Base-by-base conservation (phyloP, 2,113 vertebrate genomes). In the Eulemur rufifrons region DNA sequence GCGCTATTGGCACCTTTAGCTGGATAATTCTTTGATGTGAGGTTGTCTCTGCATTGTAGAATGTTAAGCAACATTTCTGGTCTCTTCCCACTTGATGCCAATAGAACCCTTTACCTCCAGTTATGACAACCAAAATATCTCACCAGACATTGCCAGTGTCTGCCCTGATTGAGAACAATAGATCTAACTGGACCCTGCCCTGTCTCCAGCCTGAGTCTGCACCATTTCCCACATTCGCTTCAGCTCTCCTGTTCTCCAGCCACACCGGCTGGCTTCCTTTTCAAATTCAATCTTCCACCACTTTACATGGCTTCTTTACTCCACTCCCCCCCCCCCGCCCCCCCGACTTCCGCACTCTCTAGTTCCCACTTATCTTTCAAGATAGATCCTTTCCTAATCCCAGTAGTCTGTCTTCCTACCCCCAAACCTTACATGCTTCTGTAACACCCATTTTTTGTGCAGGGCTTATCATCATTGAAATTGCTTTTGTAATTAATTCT, bases 401-500 rank as follows among this genome's bases (percentile, higher is more conserved):
- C 61, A 59, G 20, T 73, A 52, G 39, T 29, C 54, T 86, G 39
- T 29, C 54, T 86, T 8, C 37, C 37, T 15, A 21, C 11, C 34
- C 39, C 3, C 3, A 85, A 54, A 68, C 59, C 8, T 83, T 42
- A 13, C 6, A 25, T 7, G 21, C 4, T 63, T 87, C 77, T 13
- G 15, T 59, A 56, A 54, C 5, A 71, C 23, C 12, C 71, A 32
- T 25, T 34, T 52, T 90, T 71, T 34, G 6, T 61, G 45, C 29
- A 66, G 18, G 29, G 18, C 10, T 91, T 92, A 45, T 73, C 32
- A 66, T 54, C 25, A 69, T 27, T 89, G 59, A 95, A 54, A 87
- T 6, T 81, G 8, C 25, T 77, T 78, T 85, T 94, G 66, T 34
- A 82, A 91, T 90, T 81, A 86, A 6, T 82, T 71, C 14, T 90